Evolutionary conservation across 1,140 invertebrate species (phyloP).

Genomic region (Papilio xuthus): DNA sequence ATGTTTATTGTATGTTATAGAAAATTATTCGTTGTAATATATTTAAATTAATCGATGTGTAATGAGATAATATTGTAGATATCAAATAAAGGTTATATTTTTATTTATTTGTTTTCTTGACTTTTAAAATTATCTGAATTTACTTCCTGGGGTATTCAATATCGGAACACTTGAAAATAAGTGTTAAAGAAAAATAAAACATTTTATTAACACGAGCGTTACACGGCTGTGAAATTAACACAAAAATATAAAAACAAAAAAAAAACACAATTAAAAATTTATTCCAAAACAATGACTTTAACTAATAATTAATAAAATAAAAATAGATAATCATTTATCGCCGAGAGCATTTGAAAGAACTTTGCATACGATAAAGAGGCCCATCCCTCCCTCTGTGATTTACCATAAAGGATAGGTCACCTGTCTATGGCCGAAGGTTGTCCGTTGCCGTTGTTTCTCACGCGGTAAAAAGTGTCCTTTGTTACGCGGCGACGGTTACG

Average conservation of each 20-base stretch:
- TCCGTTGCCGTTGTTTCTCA: slow-evolving; percentile 50
- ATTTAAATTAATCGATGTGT: slow-evolving; percentile 70
- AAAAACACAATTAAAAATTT: too few relatives aligned
- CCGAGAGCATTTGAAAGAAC: too few relatives aligned
- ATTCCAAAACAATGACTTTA: too few relatives aligned
- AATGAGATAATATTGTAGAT: slow-evolving; percentile 73
- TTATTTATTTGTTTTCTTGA: background rate
- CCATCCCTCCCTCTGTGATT: slow-evolving; percentile 8
- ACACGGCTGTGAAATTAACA: too few relatives aligned
- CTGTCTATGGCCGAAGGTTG: slow-evolving; percentile 55
- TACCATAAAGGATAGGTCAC: slow-evolving; percentile 46
- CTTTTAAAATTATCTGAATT: background rate
- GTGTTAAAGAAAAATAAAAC: too few relatives aligned
- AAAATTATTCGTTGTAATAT: slow-evolving; percentile 69
- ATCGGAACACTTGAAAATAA: too few relatives aligned
- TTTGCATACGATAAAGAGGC: background rate
- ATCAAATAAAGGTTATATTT: slow-evolving; percentile 72
- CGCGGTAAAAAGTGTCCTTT: slow-evolving; percentile 64
- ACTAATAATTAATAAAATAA: too few relatives aligned
- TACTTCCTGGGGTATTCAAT: too few relatives aligned
- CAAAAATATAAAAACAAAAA: too few relatives aligned
- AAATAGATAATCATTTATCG: too few relatives aligned
- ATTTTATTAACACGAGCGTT: too few relatives aligned
- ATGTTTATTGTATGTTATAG: slow-evolving; percentile 65
- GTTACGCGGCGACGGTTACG: slow-evolving; percentile 34